phyloP scores from a whole-genome alignment of 2,113 vertebrate genomes.

The Polypterus senegalus region DNA sequence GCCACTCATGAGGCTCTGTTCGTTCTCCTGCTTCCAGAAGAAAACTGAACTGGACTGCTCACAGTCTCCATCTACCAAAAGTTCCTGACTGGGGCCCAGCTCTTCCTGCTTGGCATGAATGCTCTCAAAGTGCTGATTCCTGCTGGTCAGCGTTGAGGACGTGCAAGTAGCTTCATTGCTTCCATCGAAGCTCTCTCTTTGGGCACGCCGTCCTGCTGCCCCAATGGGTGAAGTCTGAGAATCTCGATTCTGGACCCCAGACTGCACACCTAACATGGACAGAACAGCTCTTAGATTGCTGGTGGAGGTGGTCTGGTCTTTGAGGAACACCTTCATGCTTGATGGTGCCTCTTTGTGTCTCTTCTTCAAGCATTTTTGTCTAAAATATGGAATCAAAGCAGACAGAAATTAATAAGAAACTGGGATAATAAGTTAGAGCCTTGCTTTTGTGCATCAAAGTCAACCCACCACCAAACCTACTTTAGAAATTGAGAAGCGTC shows the following conservation, averaged over 20 bases:
- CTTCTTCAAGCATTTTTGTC: conserved; percentile 2
- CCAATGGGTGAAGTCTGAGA: not conserved
- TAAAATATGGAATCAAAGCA: not conserved
- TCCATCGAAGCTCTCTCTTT: not conserved
- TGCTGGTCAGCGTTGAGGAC: not conserved
- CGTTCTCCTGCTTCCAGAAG: conserved; percentile 1
- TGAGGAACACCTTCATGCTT: not conserved
- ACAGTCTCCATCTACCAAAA: not conserved
- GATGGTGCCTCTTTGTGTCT: not conserved
- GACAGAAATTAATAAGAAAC: too few species aligned
- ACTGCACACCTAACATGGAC: not conserved
- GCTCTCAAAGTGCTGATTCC: not conserved
- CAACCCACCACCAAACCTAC: too few species aligned
- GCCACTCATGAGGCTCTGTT: conserved; percentile 11
- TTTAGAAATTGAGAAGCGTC: too few species aligned
- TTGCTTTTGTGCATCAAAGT: too few species aligned
- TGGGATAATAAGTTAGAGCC: too few species aligned
- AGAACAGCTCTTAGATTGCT: conserved; percentile 2
- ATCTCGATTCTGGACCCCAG: not conserved
- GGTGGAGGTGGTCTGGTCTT: conserved; percentile 20
- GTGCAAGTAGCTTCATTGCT: not conserved
- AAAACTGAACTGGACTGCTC: conserved; percentile 3
- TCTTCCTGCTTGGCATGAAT: not conserved
- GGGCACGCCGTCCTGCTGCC: not conserved
- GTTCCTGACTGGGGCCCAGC: not conserved